Base-by-base conservation (phyloP, 2,797 vertebrate species). In the Notoglanidium macrostoma region DNA sequence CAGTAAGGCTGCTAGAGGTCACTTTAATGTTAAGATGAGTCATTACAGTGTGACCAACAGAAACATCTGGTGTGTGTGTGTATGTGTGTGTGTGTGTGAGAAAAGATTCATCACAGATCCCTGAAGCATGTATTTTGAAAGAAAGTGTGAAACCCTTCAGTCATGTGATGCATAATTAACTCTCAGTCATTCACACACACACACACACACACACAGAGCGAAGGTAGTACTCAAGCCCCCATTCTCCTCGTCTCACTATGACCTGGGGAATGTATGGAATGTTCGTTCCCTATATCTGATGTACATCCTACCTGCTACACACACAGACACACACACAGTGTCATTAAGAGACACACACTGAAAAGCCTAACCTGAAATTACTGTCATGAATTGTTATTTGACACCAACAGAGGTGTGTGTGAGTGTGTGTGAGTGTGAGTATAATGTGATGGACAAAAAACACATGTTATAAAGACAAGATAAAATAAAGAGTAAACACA, bases 241-340 rank as follows among this genome's bases (percentile, higher is more conserved):
- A 44, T 49, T 72, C 63, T 70, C 40, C 9, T 54, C 0, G 2
- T 49, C 59, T 86, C 65, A 49, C 61, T 91, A 87, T 84, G 76
- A 86, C 83, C 29, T 78, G 59, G 14, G 85, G 90, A 89, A 91
- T 89, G 83, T 91, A 49, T 55, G 86, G 88, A 91, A 91, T 91
- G 87, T 84, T 83, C 57, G 72, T 83, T 86, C 83, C 72, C n/a
- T 29, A 29, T n/a, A 23, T 84, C 0, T 80, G 46, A 88, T 67
- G 40, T 84, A 67, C 57, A 67, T 9, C 72, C 67, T 88, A 70
- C 80, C 79, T 85, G 67, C 23, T 19, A 29, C 85, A 79, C 67
- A 59, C 83, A 86, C 78, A 74, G 32, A 74, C 67, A 81, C 35
- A 86, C 78, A 74, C 46, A 74, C 26, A 55, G 23, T 29, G 49